A percentile compares a stretch with the other conserved stretches of the same genome.
phyloP scores from a whole-genome alignment of 2,113 vertebrate genomes.

The Microcebus lehilahytsara region DNA sequence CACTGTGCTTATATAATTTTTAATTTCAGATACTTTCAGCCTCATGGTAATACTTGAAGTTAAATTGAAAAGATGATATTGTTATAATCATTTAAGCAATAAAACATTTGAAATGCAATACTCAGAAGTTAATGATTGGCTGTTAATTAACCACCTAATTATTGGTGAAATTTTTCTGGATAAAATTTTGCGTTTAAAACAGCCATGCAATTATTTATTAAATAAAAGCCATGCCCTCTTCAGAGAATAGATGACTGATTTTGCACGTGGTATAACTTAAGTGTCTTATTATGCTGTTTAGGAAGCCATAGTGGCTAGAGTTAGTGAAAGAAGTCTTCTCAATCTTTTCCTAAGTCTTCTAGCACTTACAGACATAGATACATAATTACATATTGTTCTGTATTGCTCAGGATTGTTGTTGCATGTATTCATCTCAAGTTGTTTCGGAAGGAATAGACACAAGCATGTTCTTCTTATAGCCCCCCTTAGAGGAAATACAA shows the following conservation, averaged over 20 bases:
- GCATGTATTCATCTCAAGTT: background rate
- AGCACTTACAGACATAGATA: background rate
- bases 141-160: slow-evolving; percentile 2
- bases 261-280: background rate
- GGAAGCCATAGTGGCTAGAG: background rate
- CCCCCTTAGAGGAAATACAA: background rate
- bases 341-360: background rate
- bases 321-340: background rate
- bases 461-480: background rate
- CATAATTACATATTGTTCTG: background rate
- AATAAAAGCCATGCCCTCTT: background rate
- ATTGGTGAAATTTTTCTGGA: slow-evolving; percentile 45
- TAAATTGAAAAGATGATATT: slow-evolving; percentile 46
- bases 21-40: slow-evolving; percentile 32
- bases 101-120: slow-evolving; percentile 25
- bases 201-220: slow-evolving; percentile 7
- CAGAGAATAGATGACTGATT: slow-evolving; percentile 2
- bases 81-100: slow-evolving; percentile 20
- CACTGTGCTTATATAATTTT: background rate
- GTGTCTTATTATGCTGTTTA: background rate
- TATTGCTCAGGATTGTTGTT: background rate
- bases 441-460: background rate
- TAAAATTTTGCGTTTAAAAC: slow-evolving; percentile 44
- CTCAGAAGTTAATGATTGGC: slow-evolving; percentile 33
- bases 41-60: background rate